Conservation (phyloP, 2,113 vertebrate genomes). For the Tenrec ecaudatus region DNA sequence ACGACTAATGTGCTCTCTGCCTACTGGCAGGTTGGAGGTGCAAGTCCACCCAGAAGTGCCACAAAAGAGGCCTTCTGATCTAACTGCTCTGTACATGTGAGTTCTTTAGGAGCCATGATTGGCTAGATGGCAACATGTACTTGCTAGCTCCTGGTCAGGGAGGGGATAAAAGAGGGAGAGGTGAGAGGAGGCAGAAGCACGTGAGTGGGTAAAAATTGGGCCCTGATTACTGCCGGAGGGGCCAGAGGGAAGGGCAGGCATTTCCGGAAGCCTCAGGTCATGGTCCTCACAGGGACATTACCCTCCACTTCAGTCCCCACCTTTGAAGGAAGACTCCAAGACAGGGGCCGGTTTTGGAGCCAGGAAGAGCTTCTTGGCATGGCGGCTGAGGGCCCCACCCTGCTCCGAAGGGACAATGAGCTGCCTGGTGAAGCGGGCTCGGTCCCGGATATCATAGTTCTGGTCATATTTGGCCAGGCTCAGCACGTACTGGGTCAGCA, state of each 20-base stretch:
- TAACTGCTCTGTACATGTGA: neutral
- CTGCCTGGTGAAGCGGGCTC: conserved; percentile 98
- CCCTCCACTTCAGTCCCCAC: conserved; percentile 82
- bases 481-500: conserved; percentile 98
- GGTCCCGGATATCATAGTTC: conserved; percentile 98
- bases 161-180: neutral
- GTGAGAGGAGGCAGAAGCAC: neutral
- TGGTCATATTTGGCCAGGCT: conserved; percentile 99
- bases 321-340: conserved; percentile 99
- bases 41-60: neutral
- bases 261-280: neutral
- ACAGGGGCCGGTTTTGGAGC: conserved; percentile 97
- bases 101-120: neutral
- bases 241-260: neutral
- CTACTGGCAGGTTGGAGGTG: neutral
- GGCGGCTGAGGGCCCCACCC: conserved; percentile 96
- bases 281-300: neutral
- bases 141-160: neutral
- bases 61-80: neutral
- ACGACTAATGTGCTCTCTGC: neutral
- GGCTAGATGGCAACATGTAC: neutral
- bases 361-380: conserved; percentile 98
- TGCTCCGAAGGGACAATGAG: conserved; percentile 98
- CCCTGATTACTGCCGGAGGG: fast-evolving
- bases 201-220: too few species aligned